Evolutionary conservation across 2,797 vertebrate genomes (phyloP).

Genomic region (Chromis chromis): DNA sequence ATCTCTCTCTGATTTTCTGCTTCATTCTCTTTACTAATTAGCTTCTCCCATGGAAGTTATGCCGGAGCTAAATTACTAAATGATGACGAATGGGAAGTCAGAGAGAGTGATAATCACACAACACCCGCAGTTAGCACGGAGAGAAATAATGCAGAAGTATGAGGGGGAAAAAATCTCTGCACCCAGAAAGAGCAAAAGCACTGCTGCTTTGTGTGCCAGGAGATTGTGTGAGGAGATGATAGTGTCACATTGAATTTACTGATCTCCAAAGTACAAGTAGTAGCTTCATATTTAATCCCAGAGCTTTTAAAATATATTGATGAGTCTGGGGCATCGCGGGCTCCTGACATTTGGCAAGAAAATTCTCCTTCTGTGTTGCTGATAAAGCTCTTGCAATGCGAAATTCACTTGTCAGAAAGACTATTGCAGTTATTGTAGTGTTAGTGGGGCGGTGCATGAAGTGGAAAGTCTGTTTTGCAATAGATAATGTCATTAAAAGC

Average conservation of each 20-base stretch:
- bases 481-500: not conserved
- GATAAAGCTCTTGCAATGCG: not conserved
- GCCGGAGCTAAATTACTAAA: constrained; percentile 67
- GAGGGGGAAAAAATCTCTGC: constrained; percentile 21
- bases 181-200: not conserved
- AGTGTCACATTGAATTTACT: constrained; percentile 29
- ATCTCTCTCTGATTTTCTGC: constrained; percentile 62
- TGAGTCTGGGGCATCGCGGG: not conserved
- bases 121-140: constrained; percentile 35
- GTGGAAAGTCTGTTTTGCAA: not conserved
- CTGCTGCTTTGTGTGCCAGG: constrained; percentile 3
- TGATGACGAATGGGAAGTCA: constrained; percentile 70
- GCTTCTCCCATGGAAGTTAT: constrained; percentile 51
- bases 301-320: constrained; percentile 2
- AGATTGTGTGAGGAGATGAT: constrained; percentile 2
- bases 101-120: constrained; percentile 54
- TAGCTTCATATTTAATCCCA: constrained; percentile 9
- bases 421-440: too few relatives aligned
- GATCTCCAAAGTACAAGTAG: constrained; percentile 1
- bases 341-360: not conserved
- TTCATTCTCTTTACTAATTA: constrained; percentile 67
- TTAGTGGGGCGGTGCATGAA: not conserved
- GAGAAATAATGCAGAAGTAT: constrained; percentile 44
- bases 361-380: not conserved
- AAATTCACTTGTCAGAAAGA: not conserved